These are phyloP conservation scores for Epirrhoe alternata DNA, from an alignment of 2,888 invertebrate genomes.

Conservation along the genomic window DNA sequence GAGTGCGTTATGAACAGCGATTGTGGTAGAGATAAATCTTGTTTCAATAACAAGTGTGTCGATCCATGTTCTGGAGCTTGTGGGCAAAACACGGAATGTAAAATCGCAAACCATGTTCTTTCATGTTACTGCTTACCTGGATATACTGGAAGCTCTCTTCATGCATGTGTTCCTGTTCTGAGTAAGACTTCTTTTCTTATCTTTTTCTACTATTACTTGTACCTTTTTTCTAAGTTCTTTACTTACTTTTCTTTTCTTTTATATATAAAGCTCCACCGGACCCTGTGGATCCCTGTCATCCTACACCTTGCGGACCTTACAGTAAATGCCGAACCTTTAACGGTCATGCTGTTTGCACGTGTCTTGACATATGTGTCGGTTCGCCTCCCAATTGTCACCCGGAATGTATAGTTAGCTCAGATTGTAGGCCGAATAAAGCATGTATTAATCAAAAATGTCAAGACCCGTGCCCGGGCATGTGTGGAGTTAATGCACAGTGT, in stretches of 20 bases:
- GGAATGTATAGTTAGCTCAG: constrained; percentile 91
- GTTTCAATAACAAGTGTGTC: constrained; percentile 91
- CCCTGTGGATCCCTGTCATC: constrained; percentile 88
- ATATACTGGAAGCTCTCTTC: constrained; percentile 89
- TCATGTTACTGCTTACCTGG: constrained; percentile 90
- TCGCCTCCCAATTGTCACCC: constrained; percentile 91
- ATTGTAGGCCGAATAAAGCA: constrained; percentile 90
- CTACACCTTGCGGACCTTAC: constrained; percentile 92
- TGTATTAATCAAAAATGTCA: constrained; percentile 92
- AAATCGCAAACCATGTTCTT: constrained; percentile 90
- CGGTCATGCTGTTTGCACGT: constrained; percentile 91
- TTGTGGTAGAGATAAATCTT: constrained; percentile 89
- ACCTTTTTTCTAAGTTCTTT: constrained; percentile 57
- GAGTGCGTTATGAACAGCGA: constrained; percentile 92
- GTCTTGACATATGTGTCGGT: constrained; percentile 89
- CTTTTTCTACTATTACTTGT: constrained; percentile 56
- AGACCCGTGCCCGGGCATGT: constrained; percentile 91
- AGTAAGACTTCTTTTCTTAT: constrained; percentile 84
- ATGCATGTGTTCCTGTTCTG: constrained; percentile 86
- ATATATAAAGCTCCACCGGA: constrained; percentile 74
- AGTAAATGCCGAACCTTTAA: constrained; percentile 90
- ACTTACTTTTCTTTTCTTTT: constrained; percentile 55
- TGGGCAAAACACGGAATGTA: constrained; percentile 91
- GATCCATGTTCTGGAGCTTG: constrained; percentile 92
- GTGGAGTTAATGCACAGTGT: constrained; percentile 91